Percentiles rank a stretch among this genome's conserved stretches.
Evolutionary conservation across 2,888 invertebrate genomes (phyloP).

Genomic region (Nomada ferruginata): DNA sequence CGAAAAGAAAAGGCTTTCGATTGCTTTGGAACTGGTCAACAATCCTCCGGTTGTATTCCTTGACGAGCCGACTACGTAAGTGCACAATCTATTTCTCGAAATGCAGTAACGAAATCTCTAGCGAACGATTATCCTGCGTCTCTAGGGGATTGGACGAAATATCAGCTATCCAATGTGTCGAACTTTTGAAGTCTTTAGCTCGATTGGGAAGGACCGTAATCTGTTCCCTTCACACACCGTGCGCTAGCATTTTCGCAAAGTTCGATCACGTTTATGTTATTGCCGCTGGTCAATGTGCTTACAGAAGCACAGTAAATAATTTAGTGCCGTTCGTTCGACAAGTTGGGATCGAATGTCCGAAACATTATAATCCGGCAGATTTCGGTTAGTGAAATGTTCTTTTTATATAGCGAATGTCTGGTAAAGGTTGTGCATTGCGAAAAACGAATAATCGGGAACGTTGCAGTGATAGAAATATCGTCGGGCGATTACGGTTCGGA

Average conservation of each 20-base stretch:
- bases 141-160: conserved; percentile 95
- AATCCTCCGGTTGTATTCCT: conserved; percentile 98
- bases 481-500: conserved; percentile 91
- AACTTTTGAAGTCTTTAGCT: conserved; percentile 93
- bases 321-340: conserved; percentile 93
- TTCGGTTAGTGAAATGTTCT: conserved; percentile 89
- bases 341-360: conserved; percentile 93
- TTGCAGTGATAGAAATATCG: conserved; percentile 90
- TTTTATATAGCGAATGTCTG: neutral
- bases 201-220: conserved; percentile 95
- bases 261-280: conserved; percentile 97
- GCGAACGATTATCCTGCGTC: neutral
- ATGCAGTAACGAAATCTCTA: neutral
- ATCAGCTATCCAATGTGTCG: conserved; percentile 94
- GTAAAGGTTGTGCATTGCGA: neutral
- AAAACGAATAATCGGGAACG: neutral
- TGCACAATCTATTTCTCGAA: conserved; percentile 39
- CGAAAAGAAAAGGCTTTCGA: conserved; percentile 96
- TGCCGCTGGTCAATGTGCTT: conserved; percentile 95
- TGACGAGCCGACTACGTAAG: conserved; percentile 98
- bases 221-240: conserved; percentile 98
- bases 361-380: conserved; percentile 97
- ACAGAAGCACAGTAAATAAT: conserved; percentile 91
- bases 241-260: conserved; percentile 95
- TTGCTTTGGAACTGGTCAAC: conserved; percentile 96